These are phyloP conservation scores for Callithrix jacchus DNA, from an alignment of 2,113 vertebrate genomes.

Conservation along the genomic window DNA sequence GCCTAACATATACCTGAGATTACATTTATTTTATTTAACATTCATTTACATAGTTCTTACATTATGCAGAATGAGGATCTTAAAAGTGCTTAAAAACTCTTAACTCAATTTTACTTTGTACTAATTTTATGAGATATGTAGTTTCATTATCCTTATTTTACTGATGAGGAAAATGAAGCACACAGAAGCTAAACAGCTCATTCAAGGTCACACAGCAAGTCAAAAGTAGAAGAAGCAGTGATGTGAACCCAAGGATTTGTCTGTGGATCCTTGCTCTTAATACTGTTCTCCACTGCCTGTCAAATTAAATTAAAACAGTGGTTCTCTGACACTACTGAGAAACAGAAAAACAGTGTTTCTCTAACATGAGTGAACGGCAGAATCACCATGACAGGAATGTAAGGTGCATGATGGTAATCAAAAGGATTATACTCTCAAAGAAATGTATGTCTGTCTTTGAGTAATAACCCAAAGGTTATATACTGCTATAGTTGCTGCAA, in stretches of 20 bases:
- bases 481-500: not conserved
- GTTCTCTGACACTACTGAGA: not conserved
- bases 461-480: not conserved
- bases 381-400: not conserved
- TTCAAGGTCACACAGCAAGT: not conserved
- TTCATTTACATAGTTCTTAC: not conserved
- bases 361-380: not conserved
- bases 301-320: not conserved
- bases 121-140: not conserved
- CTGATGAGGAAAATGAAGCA: not conserved
- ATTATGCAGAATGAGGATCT: not conserved
- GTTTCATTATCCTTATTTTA: not conserved
- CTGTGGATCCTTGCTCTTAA: not conserved
- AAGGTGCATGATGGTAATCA: not conserved
- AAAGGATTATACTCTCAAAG: not conserved
- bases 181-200: not conserved
- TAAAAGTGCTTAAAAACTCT: not conserved
- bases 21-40: not conserved
- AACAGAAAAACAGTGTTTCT: not conserved
- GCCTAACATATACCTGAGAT: not conserved
- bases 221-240: not conserved
- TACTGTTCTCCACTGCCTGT: not conserved
- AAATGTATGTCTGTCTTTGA: not conserved
- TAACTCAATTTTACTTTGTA: slow-evolving; percentile 1
- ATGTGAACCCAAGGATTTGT: not conserved